phyloP scores from a whole-genome alignment of 2,113 vertebrate species.

The Pedetes capensis region DNA sequence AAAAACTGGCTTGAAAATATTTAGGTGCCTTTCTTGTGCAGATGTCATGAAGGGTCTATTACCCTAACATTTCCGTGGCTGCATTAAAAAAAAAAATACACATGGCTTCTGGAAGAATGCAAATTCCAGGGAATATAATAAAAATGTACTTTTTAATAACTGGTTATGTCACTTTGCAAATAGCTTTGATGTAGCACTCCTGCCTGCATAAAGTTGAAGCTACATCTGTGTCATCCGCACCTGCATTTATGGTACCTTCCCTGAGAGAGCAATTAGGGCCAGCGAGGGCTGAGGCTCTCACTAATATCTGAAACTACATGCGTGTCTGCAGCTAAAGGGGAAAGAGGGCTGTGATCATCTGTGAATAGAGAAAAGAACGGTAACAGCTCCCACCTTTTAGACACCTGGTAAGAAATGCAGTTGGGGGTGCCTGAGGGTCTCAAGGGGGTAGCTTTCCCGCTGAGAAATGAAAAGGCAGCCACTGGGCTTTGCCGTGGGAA shows the following conservation, averaged over 20 bases:
- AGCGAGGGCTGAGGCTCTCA: constrained; percentile 79
- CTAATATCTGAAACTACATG: constrained; percentile 76
- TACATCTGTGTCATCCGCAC: constrained; percentile 72
- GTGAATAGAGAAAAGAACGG: constrained; percentile 57
- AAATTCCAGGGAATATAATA: constrained; percentile 45
- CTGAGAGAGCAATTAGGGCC: constrained; percentile 88
- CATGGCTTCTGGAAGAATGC: constrained; percentile 24
- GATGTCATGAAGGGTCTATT: background rate
- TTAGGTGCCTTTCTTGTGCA: constrained; percentile 19
- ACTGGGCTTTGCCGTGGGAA: background rate
- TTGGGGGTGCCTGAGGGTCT: background rate
- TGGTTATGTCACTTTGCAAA: constrained; percentile 41
- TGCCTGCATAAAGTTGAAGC: constrained; percentile 53
- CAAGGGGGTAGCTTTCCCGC: background rate
- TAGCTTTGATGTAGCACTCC: constrained; percentile 45
- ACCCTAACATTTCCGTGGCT: background rate
- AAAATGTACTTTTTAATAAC: constrained; percentile 70
- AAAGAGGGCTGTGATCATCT: constrained; percentile 74
- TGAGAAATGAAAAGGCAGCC: background rate
- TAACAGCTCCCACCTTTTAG: constrained; percentile 51
- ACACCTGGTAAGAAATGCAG: constrained; percentile 41
- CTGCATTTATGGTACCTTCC: constrained; percentile 75
- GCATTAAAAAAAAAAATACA: background rate
- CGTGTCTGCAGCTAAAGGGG: constrained; percentile 26
- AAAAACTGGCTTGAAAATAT: background rate